Evolutionary conservation across 2,113 vertebrate species (phyloP).

Genomic region (Salminus brasiliensis): DNA sequence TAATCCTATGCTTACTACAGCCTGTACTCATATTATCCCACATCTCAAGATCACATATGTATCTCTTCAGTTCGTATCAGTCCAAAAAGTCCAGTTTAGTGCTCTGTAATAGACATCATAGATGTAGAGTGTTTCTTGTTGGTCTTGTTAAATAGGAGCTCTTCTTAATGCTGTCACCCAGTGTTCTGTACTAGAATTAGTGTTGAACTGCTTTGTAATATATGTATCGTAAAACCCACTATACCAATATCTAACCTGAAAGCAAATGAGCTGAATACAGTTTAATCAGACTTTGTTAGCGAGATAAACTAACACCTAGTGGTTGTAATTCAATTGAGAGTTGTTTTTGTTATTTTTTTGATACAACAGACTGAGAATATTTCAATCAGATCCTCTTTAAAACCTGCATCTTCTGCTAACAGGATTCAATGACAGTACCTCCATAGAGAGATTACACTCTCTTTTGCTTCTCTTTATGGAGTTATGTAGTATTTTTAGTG

Average conservation of each 20-base stretch:
- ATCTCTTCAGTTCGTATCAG: too few species aligned
- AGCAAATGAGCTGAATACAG: too few species aligned
- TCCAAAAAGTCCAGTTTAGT: too few species aligned
- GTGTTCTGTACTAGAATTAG: neutral
- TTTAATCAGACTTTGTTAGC: neutral
- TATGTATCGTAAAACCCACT: neutral
- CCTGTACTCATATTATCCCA: too few species aligned
- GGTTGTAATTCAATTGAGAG: slow-evolving; percentile 59
- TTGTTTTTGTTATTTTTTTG: slow-evolving; percentile 48
- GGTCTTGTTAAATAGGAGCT: too few species aligned
- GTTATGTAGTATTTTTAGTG: too few species aligned
- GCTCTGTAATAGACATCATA: too few species aligned
- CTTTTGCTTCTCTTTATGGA: slow-evolving; percentile 36
- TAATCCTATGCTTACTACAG: too few species aligned
- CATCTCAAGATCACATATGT: too few species aligned
- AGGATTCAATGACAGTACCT: slow-evolving; percentile 58
- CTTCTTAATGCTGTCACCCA: neutral
- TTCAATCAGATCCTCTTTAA: slow-evolving; percentile 55
- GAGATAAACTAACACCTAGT: slow-evolving; percentile 26
- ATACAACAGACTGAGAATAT: slow-evolving; percentile 44
- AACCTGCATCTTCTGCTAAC: slow-evolving; percentile 47
- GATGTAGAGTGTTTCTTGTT: too few species aligned
- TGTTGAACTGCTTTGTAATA: neutral
- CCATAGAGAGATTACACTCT: slow-evolving; percentile 54
- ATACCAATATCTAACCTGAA: neutral